phyloP scores from a whole-genome alignment of 2,797 vertebrate species.

The Trachurus trachurus region DNA sequence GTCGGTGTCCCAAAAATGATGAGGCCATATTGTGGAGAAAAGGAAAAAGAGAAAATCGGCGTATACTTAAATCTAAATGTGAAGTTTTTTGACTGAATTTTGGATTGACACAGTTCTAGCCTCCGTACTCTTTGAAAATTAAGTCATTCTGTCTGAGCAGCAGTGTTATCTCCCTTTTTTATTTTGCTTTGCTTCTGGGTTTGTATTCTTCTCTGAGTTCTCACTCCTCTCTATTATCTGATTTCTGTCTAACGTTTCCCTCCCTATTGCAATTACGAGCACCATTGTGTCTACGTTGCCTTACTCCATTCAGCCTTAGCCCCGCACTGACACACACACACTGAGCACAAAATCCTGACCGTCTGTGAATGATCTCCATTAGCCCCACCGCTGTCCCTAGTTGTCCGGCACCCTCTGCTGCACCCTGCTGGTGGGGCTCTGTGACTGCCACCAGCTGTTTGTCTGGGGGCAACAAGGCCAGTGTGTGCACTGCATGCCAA shows the following conservation, averaged over 20 bases:
- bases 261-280: conserved; percentile 16
- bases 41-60: too few relatives aligned
- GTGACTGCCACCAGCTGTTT: conserved; percentile 35
- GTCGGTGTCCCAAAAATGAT: conserved; percentile 7
- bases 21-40: conserved; percentile 2
- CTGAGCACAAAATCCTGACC: neutral
- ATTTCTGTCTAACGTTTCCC: conserved; percentile 35
- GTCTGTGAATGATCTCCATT: conserved; percentile 17
- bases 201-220: conserved; percentile 6
- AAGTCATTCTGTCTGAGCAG: conserved; percentile 20
- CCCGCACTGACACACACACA: neutral
- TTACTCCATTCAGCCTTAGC: neutral
- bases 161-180: neutral
- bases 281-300: neutral
- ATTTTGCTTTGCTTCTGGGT: conserved; percentile 16
- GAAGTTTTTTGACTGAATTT: conserved; percentile 1
- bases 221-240: conserved; percentile 28
- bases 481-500: neutral
- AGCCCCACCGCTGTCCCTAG: neutral
- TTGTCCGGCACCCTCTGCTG: conserved; percentile 52
- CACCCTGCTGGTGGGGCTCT: conserved; percentile 63
- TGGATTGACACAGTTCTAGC: neutral
- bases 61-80: too few relatives aligned
- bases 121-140: conserved; percentile 14
- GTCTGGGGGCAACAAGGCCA: neutral